Evolutionary conservation across 2,113 vertebrate genomes (phyloP).

Genomic region (Microcebus murinus): DNA sequence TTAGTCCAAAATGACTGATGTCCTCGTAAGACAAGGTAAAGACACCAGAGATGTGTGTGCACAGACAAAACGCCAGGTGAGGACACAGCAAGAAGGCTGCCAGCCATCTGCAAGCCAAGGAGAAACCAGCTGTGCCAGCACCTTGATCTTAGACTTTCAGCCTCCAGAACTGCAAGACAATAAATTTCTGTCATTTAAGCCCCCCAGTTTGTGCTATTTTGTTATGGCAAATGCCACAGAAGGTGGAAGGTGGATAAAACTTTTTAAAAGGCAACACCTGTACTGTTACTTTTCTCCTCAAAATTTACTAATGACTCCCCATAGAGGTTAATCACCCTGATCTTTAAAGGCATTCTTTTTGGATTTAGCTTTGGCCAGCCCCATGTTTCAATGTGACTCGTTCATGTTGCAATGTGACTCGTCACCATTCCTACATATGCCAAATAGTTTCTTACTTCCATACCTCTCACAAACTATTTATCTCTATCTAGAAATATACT

Average conservation of each 20-base stretch:
- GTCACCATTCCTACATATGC: background rate
- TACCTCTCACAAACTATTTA: background rate
- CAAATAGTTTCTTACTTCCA: background rate
- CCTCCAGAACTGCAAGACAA: background rate
- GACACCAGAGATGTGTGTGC: background rate
- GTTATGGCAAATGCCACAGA: background rate
- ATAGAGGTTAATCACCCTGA: background rate
- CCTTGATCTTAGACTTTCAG: background rate
- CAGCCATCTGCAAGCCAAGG: background rate
- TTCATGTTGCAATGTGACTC: background rate
- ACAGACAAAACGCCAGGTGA: background rate
- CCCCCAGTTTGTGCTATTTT: background rate
- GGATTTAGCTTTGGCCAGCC: background rate
- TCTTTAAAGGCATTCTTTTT: background rate
- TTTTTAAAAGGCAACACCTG: background rate
- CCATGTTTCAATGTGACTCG: background rate
- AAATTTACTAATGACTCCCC: background rate
- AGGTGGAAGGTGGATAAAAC: background rate
- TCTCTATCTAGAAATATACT: background rate
- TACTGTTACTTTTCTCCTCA: background rate
- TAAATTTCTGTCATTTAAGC: background rate
- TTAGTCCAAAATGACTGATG: background rate
- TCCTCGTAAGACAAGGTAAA: background rate
- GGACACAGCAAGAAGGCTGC: background rate
- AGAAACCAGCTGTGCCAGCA: background rate